Conservation (phyloP, 2,113 vertebrate species). For the Melanerpes aurifrons region DNA sequence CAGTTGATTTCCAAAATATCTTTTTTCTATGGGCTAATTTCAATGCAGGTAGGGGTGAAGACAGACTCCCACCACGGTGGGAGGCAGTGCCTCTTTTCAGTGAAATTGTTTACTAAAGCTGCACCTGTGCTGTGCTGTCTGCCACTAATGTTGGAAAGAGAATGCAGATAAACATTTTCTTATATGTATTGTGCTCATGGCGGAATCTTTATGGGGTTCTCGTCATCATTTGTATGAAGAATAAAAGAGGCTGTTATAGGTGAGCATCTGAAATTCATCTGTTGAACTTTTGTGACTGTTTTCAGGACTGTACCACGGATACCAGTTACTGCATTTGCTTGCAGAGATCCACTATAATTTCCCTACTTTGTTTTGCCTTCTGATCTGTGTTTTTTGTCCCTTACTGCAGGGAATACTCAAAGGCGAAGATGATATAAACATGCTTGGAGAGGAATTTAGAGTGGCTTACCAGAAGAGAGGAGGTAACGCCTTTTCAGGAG, state of each 20-base stretch:
- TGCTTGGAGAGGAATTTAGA: conserved; percentile 90
- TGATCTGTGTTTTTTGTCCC: not conserved
- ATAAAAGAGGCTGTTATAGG: not conserved
- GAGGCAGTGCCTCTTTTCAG: not conserved
- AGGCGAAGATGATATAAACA: conserved; percentile 82
- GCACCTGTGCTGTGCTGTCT: not conserved
- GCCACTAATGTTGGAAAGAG: not conserved
- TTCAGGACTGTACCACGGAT: not conserved
- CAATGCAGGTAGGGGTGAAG: not conserved
- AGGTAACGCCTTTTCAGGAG: conserved; percentile 57
- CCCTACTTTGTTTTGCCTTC: not conserved
- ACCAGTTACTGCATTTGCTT: not conserved
- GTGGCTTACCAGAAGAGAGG: conserved; percentile 78
- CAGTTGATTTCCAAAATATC: not conserved
- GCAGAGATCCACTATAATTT: not conserved
- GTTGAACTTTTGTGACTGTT: accelerated
- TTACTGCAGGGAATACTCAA: conserved; percentile 86
- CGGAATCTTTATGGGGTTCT: not conserved
- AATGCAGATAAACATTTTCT: not conserved
- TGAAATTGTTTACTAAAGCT: not conserved
- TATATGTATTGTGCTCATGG: not conserved
- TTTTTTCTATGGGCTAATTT: not conserved
- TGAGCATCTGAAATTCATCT: not conserved
- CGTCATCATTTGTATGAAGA: not conserved
- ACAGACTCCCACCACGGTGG: not conserved